Evolutionary conservation across 2,113 vertebrate species (phyloP), one percentile per base, ranked within the genome.

Genomic region (Bucco capensis): DNA sequence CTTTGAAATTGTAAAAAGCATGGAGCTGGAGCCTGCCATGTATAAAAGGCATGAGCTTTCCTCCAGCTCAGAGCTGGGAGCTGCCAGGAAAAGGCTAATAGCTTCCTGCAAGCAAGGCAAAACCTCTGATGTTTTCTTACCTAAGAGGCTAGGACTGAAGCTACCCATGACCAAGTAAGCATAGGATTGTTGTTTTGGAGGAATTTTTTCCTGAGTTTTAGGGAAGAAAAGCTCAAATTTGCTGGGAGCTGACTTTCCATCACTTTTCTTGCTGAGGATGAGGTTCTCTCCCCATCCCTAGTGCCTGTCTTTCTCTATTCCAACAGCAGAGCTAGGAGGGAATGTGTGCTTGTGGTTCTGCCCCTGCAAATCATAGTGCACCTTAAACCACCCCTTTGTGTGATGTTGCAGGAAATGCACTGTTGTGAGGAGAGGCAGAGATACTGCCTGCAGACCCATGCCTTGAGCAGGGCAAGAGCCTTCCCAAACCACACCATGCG

Each of bases 81-180:
- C 74, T 93, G 57, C 53, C 70, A 64, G 86, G 30, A 28, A 83
- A 86, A 90, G 74, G 70, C 84, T 94, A 82, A 91, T 73, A 58
- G 71, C 49, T 91, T 92, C 89, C 56, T 79, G 40, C 40, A 54
- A 84, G 74, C 40, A 79, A 72, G 82, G 71, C 46, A 79, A 82
- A 84, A 35, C 23, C 53, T 91, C 74, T 79, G 66, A 84, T 86
- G 40, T 75, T 69, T 81, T 66, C 84, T 83, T 53, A 42, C 44
- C 44, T 82, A 19, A 74, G 73, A 72, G 61, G 53, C 58, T 53
- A 33, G 10, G 64, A 37, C 27, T 67, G 74, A 94, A 89, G 13
- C 10, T 72, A 64, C 27, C 35, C 19, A 35, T 53, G 75, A 46
- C 5, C 27, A 82, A 78, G 50, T 35, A 58, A 91, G 49, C 46